Conservation (phyloP, 1,140 invertebrate genomes). For the Cydia splendana region DNA sequence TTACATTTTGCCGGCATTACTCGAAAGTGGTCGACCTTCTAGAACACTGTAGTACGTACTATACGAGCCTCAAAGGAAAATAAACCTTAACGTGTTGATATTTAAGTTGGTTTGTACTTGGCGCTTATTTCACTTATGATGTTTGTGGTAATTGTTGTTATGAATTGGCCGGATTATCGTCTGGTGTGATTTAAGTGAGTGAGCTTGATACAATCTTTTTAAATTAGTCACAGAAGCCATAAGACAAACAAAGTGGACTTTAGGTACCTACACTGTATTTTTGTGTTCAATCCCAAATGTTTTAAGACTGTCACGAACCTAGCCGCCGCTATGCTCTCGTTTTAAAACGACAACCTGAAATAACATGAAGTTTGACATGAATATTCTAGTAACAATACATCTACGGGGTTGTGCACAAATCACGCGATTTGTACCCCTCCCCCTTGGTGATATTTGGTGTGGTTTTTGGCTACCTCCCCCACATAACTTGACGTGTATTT, state of each 20-base stretch:
- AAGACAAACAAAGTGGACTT: neutral
- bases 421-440: too few relatives aligned
- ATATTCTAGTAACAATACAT: too few relatives aligned
- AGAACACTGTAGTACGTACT: neutral
- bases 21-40: conserved; percentile 13
- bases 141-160: neutral
- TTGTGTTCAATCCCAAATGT: too few relatives aligned
- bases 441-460: too few relatives aligned
- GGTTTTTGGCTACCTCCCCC: too few relatives aligned
- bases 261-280: neutral
- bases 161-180: conserved; percentile 26
- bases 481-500: too few relatives aligned
- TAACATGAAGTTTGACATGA: too few relatives aligned
- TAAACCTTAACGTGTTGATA: neutral
- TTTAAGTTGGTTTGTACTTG: neutral
- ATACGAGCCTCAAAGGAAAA: neutral
- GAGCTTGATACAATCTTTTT: conserved; percentile 19
- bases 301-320: too few relatives aligned
- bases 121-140: neutral
- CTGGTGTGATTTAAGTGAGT: conserved; percentile 17
- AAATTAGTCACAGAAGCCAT: neutral
- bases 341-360: too few relatives aligned
- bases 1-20: conserved; percentile 24
- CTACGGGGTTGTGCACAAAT: too few relatives aligned
- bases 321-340: too few relatives aligned